Conservation (phyloP, 2,888 invertebrate genomes). For the Neoitamus cyanurus region DNA sequence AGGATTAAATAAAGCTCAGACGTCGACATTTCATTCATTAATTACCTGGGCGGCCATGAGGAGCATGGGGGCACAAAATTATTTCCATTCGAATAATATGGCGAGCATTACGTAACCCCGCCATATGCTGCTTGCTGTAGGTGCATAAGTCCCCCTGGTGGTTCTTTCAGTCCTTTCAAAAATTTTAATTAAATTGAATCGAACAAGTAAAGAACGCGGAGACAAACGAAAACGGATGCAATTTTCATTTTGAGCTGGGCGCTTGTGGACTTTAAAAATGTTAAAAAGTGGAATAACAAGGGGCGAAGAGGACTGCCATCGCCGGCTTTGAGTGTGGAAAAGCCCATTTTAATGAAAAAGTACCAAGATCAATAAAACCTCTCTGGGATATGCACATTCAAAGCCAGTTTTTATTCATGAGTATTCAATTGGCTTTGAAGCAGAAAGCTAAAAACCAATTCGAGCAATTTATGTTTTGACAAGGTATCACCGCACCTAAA, state of each 20-base stretch:
- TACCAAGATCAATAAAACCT: background rate
- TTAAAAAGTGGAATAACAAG: background rate
- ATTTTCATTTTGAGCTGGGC: background rate
- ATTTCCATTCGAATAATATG: background rate
- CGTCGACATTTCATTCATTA: slow-evolving; percentile 38
- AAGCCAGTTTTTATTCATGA: background rate
- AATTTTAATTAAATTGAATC: slow-evolving; percentile 4
- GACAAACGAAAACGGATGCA: background rate
- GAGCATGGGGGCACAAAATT: background rate
- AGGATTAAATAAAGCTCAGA: slow-evolving; percentile 41
- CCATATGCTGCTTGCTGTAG: background rate
- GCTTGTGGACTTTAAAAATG: background rate
- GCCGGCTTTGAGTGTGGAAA: background rate
- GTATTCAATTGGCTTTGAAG: background rate
- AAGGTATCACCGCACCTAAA: background rate
- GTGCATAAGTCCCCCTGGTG: background rate
- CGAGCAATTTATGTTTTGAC: background rate
- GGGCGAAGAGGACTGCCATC: background rate
- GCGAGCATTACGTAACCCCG: background rate
- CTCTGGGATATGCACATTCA: background rate
- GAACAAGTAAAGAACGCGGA: slow-evolving; percentile 5
- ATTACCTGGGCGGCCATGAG: slow-evolving; percentile 5
- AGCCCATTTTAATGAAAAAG: background rate
- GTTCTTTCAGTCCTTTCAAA: background rate
- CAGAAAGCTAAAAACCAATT: background rate